Percentiles rank a stretch among this genome's conserved stretches.
Evolutionary conservation across 2,888 invertebrate species (phyloP).

Genomic region (Melolontha melolontha): DNA sequence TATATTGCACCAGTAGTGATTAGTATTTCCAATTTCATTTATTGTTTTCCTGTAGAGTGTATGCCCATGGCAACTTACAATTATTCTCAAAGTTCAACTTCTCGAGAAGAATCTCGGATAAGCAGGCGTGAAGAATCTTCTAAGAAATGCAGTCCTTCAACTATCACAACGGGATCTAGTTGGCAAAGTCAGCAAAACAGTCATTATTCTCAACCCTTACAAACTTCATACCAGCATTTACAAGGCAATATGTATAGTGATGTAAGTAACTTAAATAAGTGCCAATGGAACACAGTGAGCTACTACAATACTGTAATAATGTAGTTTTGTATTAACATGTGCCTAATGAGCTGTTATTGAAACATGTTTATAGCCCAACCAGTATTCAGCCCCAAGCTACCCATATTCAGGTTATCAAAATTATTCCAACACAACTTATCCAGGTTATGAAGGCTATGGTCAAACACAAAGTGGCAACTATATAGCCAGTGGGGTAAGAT

Average conservation of each 20-base stretch:
- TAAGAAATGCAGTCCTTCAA: constrained; percentile 33
- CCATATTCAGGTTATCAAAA: constrained; percentile 47
- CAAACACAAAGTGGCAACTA: constrained; percentile 46
- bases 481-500: constrained; percentile 46
- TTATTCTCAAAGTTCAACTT: constrained; percentile 17
- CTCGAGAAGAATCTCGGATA: constrained; percentile 50
- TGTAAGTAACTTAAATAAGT: constrained; percentile 44
- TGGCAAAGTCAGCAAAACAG: constrained; percentile 46
- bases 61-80: constrained; percentile 29
- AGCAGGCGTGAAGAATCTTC: constrained; percentile 47
- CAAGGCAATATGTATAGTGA: constrained; percentile 49
- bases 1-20: constrained; percentile 3
- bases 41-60: background rate
- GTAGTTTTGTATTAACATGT: too few relatives aligned
- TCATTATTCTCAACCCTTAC: constrained; percentile 45
- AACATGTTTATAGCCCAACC: constrained; percentile 45
- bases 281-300: background rate
- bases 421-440: constrained; percentile 44
- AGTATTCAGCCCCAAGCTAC: constrained; percentile 49
- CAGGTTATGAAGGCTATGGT: constrained; percentile 48
- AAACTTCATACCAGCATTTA: constrained; percentile 50
- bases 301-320: too few relatives aligned
- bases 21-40: background rate
- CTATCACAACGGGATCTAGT: constrained; percentile 41
- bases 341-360: background rate